A percentile compares a stretch with the other conserved stretches of the same genome.
Conservation (phyloP, 2,797 vertebrate species). For the Tarsius wallacei region DNA sequence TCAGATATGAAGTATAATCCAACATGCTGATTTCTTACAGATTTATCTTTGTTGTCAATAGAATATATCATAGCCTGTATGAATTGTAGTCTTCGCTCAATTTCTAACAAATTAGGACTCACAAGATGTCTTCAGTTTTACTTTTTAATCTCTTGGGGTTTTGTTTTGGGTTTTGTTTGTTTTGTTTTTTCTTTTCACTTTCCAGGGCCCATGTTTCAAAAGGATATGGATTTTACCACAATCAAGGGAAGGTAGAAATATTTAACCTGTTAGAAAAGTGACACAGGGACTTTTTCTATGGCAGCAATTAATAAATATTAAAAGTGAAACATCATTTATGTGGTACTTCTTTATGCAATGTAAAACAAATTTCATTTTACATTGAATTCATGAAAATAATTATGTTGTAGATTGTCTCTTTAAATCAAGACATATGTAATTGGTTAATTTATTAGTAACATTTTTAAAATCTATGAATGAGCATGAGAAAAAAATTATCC, state of each 20-base stretch:
- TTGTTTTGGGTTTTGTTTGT: background rate
- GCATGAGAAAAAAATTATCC: background rate
- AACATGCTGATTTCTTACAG: background rate
- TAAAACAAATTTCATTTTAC: background rate
- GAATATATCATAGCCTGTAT: background rate
- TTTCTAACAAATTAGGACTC: background rate
- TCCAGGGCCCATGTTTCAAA: background rate
- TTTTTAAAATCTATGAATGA: background rate
- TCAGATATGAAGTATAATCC: background rate
- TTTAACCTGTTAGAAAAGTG: background rate
- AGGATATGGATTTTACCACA: background rate
- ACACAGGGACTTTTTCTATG: background rate
- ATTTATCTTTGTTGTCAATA: background rate
- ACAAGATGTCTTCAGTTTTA: background rate
- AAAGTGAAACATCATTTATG: background rate
- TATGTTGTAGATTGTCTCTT: background rate
- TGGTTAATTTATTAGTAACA: background rate
- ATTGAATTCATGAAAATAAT: background rate
- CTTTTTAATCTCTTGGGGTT: background rate
- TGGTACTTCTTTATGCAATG: background rate
- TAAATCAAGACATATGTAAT: background rate
- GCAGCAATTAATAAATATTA: background rate
- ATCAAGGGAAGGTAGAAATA: background rate
- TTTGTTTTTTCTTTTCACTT: background rate
- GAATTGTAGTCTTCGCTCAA: rapidly evolving